Evolutionary conservation across 2,113 vertebrate species (phyloP).

Genomic region (Scatophagus argus): DNA sequence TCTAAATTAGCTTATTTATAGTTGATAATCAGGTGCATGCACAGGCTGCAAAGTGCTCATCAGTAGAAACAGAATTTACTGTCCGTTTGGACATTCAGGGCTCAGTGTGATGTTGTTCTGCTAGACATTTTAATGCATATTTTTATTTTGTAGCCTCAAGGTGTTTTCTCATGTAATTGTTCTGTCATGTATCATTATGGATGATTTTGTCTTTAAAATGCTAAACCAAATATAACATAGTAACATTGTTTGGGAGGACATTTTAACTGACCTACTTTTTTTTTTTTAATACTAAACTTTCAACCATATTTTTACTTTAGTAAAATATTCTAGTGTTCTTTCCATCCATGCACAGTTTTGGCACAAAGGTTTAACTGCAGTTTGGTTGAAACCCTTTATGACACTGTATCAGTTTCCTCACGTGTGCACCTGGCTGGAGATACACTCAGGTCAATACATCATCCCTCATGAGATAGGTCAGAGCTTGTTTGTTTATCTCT

Average conservation of each 20-base stretch:
- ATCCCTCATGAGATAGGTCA: slow-evolving; percentile 70
- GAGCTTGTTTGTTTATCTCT: slow-evolving; percentile 70
- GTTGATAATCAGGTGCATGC: no score
- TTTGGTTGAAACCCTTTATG: slow-evolving; percentile 57
- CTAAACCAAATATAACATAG: no score
- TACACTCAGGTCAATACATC: slow-evolving; percentile 74
- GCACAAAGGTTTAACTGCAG: slow-evolving; percentile 35
- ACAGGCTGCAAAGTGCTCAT: no score
- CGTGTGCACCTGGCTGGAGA: slow-evolving; percentile 61
- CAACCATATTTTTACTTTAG: not conserved
- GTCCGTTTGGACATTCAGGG: no score
- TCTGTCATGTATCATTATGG: not conserved
- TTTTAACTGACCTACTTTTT: not conserved
- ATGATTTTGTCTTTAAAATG: not conserved
- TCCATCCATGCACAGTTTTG: not conserved
- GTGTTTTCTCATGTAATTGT: not conserved
- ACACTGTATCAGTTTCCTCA: slow-evolving; percentile 46
- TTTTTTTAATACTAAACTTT: no score
- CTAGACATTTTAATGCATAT: no score
- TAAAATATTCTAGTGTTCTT: not conserved
- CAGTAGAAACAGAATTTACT: no score
- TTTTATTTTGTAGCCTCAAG: no score
- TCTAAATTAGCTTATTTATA: no score
- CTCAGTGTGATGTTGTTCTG: no score
- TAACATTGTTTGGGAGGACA: not conserved